Conservation (phyloP, 2,797 vertebrate species). For the Sebastes cheni region DNA sequence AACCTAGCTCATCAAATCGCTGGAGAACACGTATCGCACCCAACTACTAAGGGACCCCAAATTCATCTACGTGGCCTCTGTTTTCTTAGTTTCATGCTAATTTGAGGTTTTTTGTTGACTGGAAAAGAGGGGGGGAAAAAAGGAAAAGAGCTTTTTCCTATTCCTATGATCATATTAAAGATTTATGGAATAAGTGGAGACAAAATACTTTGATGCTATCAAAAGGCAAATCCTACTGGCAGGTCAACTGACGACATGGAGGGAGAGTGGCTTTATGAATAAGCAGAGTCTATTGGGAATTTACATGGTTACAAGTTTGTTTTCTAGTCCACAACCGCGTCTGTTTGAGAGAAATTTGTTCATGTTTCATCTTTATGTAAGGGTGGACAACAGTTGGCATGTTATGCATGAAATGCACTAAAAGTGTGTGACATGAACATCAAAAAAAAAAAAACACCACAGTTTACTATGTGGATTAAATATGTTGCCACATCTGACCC, state of each 20-base stretch:
- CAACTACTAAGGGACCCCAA: slow-evolving; percentile 23
- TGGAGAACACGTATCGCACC: slow-evolving; percentile 33
- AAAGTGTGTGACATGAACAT: slow-evolving; percentile 7
- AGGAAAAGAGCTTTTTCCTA: background rate
- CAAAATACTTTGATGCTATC: slow-evolving; percentile 31
- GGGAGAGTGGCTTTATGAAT: slow-evolving; percentile 6
- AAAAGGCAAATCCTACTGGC: slow-evolving; percentile 29
- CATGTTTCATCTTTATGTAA: background rate
- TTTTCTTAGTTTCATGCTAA: slow-evolving; percentile 5
- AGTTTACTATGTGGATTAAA: slow-evolving; percentile 35
- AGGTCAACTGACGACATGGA: slow-evolving; percentile 24
- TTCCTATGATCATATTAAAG: background rate
- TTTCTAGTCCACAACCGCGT: slow-evolving; percentile 13
- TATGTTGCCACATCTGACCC: slow-evolving; percentile 33
- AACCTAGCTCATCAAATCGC: slow-evolving; percentile 38
- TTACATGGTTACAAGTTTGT: slow-evolving; percentile 2
- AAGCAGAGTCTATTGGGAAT: background rate
- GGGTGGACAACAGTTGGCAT: background rate
- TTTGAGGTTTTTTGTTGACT: background rate
- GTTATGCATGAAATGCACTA: slow-evolving; percentile 2
- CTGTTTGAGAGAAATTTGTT: background rate
- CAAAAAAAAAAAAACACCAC: background rate
- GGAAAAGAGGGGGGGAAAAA: background rate
- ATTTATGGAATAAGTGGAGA: slow-evolving; percentile 23
- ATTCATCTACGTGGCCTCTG: slow-evolving; percentile 3